These are phyloP conservation scores for Epizoanthus ramosus DNA, from an alignment of 92 coral and sea anemone genomes.

Conservation along the genomic window DNA sequence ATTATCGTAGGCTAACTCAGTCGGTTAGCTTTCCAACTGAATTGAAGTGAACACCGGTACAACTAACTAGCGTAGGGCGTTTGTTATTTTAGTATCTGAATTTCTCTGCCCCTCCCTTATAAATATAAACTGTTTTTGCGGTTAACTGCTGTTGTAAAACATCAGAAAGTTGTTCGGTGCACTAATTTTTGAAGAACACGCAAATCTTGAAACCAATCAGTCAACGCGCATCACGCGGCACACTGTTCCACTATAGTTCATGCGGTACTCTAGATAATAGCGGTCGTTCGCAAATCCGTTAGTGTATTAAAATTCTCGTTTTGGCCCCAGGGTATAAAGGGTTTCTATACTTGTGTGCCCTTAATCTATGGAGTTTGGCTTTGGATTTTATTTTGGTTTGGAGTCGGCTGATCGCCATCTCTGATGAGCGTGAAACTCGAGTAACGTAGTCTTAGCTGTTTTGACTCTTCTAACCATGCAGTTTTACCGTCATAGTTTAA, in stretches of 20 bases:
- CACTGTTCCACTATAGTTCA: not conserved
- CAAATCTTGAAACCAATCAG: not conserved
- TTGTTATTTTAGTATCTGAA: not conserved
- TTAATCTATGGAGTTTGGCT: not conserved
- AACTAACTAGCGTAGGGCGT: not conserved
- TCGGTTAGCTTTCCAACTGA: not conserved
- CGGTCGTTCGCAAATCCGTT: slow-evolving; percentile 13
- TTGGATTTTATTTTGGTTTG: no score
- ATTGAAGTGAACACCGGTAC: not conserved
- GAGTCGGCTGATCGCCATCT: no score
- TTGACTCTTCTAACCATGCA: no score
- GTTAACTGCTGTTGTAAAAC: slow-evolving; percentile 12
- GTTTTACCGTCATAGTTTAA: no score
- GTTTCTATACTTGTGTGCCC: not conserved
- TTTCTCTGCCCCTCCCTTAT: slow-evolving; percentile 20
- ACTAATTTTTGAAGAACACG: not conserved
- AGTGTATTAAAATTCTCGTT: not conserved
- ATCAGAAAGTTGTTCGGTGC: not conserved
- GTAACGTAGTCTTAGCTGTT: no score
- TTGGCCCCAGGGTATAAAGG: not conserved
- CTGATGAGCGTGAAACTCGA: no score
- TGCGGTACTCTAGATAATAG: not conserved
- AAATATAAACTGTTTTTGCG: slow-evolving; percentile 24
- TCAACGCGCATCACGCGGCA: no score
- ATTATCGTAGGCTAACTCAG: not conserved